phyloP scores from a whole-genome alignment of 2,113 vertebrate genomes.

The Scartelaos histophorus region DNA sequence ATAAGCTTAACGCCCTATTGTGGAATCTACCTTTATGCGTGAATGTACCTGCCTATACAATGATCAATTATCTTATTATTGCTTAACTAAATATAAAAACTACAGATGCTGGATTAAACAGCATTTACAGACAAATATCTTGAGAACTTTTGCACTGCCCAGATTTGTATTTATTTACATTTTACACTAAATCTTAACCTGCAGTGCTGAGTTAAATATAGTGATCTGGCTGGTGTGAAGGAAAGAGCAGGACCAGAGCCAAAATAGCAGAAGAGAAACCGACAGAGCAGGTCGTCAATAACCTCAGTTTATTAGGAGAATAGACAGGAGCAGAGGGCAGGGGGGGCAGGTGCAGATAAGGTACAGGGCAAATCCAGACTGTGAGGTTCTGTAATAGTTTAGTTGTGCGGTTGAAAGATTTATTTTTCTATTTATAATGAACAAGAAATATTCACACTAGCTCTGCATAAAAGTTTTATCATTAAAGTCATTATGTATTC shows the following conservation, averaged over 20 bases:
- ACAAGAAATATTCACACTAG: neutral
- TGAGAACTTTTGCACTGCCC: too few relatives aligned
- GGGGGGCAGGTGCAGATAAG: neutral
- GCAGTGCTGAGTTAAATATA: neutral
- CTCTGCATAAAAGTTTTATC: neutral
- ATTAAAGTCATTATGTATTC: too few relatives aligned
- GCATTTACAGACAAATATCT: too few relatives aligned
- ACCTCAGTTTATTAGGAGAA: conserved; percentile 13
- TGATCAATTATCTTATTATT: too few relatives aligned
- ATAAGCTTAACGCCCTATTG: too few relatives aligned
- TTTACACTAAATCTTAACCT: neutral
- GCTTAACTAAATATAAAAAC: too few relatives aligned
- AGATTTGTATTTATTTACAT: conserved; percentile 9
- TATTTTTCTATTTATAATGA: neutral
- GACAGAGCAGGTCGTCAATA: conserved; percentile 61
- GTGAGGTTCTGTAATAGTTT: neutral
- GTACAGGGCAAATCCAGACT: neutral
- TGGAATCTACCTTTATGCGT: too few relatives aligned
- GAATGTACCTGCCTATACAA: too few relatives aligned
- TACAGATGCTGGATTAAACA: too few relatives aligned
- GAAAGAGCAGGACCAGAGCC: conserved; percentile 30
- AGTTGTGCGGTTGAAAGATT: neutral
- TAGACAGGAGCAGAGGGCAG: neutral
- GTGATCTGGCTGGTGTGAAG: conserved; percentile 19
- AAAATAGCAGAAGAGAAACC: conserved; percentile 23